phyloP scores from a whole-genome alignment of 2,888 invertebrate genomes.

The Geophilus truncorum region DNA sequence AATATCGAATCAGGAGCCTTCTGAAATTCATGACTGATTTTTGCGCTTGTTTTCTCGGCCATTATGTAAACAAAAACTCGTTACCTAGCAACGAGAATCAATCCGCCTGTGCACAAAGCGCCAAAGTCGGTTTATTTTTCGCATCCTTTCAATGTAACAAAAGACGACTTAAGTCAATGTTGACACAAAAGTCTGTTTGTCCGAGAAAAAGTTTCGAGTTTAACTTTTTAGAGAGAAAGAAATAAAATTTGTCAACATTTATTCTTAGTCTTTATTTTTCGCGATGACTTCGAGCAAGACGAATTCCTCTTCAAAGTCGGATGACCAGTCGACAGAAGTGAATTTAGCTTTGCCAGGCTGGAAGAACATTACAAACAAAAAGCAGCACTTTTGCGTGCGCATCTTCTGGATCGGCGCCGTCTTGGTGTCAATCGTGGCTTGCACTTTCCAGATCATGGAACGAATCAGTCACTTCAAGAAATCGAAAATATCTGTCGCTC shows the following conservation, averaged over 20 bases:
- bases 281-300: too few species aligned
- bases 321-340: neutral
- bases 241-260: too few species aligned
- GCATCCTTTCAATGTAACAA: too few species aligned
- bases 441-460: neutral
- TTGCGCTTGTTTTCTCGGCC: neutral
- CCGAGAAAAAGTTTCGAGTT: too few species aligned
- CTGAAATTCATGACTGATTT: neutral
- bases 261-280: too few species aligned
- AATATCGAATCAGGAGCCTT: neutral
- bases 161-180: too few species aligned
- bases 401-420: neutral
- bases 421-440: neutral
- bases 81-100: neutral
- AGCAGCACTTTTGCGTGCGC: neutral
- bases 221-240: too few species aligned
- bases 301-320: neutral
- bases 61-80: neutral
- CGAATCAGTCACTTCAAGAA: neutral
- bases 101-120: too few species aligned
- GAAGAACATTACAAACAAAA: neutral
- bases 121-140: too few species aligned
- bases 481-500: neutral
- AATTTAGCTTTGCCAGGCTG: neutral
- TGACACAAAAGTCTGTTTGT: too few species aligned